Evolutionary conservation across 2,797 vertebrate genomes (phyloP), one percentile per base, ranked within the genome.

Genomic region (Muscicapa striata): DNA sequence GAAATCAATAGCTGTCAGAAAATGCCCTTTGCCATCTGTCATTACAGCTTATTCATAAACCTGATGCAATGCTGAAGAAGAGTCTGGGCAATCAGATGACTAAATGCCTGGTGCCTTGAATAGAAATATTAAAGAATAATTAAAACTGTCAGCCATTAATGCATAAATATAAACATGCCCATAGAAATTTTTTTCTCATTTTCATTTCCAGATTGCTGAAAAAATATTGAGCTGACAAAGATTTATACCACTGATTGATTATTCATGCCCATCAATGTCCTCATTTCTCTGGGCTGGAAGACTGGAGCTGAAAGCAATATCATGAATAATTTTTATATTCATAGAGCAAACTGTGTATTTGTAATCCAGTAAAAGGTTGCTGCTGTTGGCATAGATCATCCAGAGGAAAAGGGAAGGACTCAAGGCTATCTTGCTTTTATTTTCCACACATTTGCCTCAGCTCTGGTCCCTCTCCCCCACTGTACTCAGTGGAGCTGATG

Each of bases 41-140:
- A 92, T 92, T 68, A 58, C 48, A 62, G 45, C 66, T 81, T 95
- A 88, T 72, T 90, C 78, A 78, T 69, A 82, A 93, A 81, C 38
- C 54, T 93, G 49, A 90, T 79, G 40, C 67, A 93, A 79, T 29
- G 29, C 51, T 79, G 63, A 84, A n/a, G 70, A 84, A 92, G 51
- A 63, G 38, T 51, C 49, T 68, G 87, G 45, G 55, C 51, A 89
- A 76, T 82, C 36, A 84, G 67, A 84, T 69, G 19, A 91, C 72
- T 72, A 75, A 81, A 72, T 75, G 45, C 62, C 72, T 62, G 32
- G 18, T 76, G 59, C 63, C 59, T 79, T 61, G 74, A 83, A 70
- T 46, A 80, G 63, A 91, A 94, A 90, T 52, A 85, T 57, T 46
- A 83, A 91, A 82, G 69, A 63, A 70, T 81, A 87, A 89, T 91